Evolutionary conservation across 2,888 invertebrate species (phyloP).

Genomic region (Corbicula japonica): DNA sequence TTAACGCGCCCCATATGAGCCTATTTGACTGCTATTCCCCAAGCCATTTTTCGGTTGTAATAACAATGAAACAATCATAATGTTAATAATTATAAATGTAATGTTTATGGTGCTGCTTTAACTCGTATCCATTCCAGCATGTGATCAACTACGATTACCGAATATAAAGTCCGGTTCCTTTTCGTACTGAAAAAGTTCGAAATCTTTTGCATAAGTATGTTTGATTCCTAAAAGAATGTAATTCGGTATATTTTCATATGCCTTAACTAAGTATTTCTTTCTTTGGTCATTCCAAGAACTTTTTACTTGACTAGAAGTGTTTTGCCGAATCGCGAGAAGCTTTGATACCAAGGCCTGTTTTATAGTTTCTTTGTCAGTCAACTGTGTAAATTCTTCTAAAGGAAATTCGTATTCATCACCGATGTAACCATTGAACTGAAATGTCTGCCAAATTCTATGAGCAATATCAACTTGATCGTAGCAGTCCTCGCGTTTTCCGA

Average conservation of each 20-base stretch:
- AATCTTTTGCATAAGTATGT: constrained; percentile 43
- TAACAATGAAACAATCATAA: no score
- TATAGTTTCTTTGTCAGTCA: constrained; percentile 25
- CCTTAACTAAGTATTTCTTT: constrained; percentile 28
- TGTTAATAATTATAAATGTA: no score
- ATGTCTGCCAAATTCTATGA: constrained; percentile 61
- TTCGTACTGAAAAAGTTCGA: constrained; percentile 59
- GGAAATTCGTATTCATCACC: constrained; percentile 51
- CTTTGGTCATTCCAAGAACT: constrained; percentile 50
- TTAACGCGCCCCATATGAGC: no score
- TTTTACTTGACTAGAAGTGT: neutral
- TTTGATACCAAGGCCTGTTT: constrained; percentile 33
- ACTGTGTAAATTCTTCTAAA: constrained; percentile 9
- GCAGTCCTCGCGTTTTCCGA: constrained; percentile 43
- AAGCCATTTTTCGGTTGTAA: no score
- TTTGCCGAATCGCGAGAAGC: constrained; percentile 19
- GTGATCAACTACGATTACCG: no score
- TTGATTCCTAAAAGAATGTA: constrained; percentile 33
- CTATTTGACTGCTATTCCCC: no score
- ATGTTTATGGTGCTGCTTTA: no score
- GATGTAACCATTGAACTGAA: constrained; percentile 70
- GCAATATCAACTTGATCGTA: constrained; percentile 43
- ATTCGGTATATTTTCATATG: constrained; percentile 45
- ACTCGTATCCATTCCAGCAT: no score
- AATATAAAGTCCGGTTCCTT: constrained; percentile 26